phyloP scores from a whole-genome alignment of 1,140 invertebrate species.

The Aphelenchoides fujianensis region DNA sequence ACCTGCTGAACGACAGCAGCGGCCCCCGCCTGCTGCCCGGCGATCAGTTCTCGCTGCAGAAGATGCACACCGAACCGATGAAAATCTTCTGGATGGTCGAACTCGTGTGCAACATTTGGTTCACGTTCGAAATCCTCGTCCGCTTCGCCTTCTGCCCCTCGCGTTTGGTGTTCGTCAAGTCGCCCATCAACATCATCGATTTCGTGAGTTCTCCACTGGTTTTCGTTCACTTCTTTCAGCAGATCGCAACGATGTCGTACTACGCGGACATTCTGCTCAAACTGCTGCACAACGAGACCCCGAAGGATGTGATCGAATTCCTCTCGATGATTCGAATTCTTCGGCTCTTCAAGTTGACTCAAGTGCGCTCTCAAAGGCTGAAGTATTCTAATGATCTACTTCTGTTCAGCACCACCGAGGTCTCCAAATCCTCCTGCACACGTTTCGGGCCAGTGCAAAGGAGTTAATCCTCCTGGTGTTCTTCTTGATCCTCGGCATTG shows the following conservation, averaged over 20 bases:
- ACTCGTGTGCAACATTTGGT: slow-evolving; percentile 92
- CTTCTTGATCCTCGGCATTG: slow-evolving; percentile 70
- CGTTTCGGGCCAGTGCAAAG: slow-evolving; percentile 68
- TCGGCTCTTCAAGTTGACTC: slow-evolving; percentile 91
- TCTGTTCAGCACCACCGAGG: slow-evolving; percentile 76
- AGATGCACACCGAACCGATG: slow-evolving; percentile 34
- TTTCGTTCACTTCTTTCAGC: slow-evolving; percentile 17
- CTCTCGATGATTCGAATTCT: slow-evolving; percentile 99
- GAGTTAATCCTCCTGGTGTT: slow-evolving; percentile 68
- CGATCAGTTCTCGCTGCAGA: slow-evolving; percentile 19
- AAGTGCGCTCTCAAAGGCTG: slow-evolving; percentile 58
- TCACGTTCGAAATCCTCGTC: slow-evolving; percentile 84
- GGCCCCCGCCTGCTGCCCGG: not conserved
- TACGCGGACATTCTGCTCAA: slow-evolving; percentile 41
- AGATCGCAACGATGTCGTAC: slow-evolving; percentile 30
- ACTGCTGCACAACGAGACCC: slow-evolving; percentile 40
- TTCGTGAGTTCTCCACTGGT: slow-evolving; percentile 77
- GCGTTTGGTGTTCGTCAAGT: slow-evolving; percentile 81
- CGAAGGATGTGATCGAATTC: slow-evolving; percentile 69
- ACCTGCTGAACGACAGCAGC: not conserved
- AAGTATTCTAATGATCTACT: not conserved
- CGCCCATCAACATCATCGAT: slow-evolving; percentile 83
- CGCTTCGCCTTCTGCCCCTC: slow-evolving; percentile 82
- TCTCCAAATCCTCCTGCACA: slow-evolving; percentile 95
- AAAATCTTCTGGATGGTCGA: slow-evolving; percentile 66